Conservation (phyloP, 2,797 vertebrate species). For the Diplodus sargus region DNA sequence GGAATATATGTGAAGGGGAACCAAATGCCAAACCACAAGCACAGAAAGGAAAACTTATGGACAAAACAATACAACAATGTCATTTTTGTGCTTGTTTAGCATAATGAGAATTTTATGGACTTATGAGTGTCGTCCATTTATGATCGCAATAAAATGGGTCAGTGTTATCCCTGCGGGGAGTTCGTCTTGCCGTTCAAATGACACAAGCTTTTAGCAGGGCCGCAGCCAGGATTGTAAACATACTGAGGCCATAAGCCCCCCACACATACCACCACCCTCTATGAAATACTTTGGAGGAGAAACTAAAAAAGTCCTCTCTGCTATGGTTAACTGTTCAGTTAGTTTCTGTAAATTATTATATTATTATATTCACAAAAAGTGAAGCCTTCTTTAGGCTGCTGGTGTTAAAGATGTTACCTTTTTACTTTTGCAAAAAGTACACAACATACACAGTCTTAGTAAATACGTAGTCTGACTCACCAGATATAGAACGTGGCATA, state of each 20-base stretch:
- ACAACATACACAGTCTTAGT: background rate
- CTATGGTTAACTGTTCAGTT: background rate
- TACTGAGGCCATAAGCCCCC: background rate
- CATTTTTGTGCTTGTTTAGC: conserved; percentile 48
- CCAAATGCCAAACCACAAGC: conserved; percentile 55
- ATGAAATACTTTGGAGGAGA: background rate
- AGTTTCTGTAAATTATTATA: background rate
- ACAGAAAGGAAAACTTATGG: conserved; percentile 47
- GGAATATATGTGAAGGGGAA: conserved; percentile 17
- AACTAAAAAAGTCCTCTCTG: background rate
- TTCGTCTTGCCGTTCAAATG: conserved; percentile 16
- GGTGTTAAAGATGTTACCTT: too few species aligned
- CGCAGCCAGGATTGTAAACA: conserved; percentile 10
- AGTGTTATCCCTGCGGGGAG: conserved; percentile 1
- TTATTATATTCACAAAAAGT: background rate
- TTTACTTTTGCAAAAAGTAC: too few species aligned
- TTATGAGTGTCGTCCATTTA: conserved; percentile 22
- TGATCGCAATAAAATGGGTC: conserved; percentile 24
- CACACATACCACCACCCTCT: background rate
- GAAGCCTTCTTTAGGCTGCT: background rate
- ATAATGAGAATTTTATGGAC: conserved; percentile 35
- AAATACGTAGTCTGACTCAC: too few species aligned
- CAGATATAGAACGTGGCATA: too few species aligned
- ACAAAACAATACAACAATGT: conserved; percentile 52
- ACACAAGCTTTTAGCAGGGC: background rate